Evolutionary conservation across 2,888 invertebrate genomes (phyloP), one percentile per base, ranked within the genome.

Genomic region (Physocephala rufipes): DNA sequence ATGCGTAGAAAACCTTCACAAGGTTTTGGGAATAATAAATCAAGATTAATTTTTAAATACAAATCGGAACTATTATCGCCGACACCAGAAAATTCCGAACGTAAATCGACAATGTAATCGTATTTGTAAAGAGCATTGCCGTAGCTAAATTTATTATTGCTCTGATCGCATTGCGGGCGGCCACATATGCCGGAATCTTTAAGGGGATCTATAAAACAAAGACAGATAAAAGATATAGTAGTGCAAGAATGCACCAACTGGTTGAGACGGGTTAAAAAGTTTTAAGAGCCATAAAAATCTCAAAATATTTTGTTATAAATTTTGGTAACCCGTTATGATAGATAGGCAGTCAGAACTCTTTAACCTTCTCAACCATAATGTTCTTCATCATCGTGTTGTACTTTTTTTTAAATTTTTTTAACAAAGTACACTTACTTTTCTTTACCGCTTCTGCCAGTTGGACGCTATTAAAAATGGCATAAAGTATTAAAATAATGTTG

Each of bases 161-260:
- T 73, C 1, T 64, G 28, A 80, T 88, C 87, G 82, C 93, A 93
- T 76, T 89, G 87, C 47, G 92, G 92, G 62, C 90, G 86, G 45
- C 93, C 93, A 82, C 93, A 93, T 78, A 92, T 90, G 76, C 89
- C 89, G 0, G 92, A 91, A 86, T 92, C 90, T 86, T 91, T 91
- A 4, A 92, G 85, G 1, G 91, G 91, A 88, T 92, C 92, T 93
- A 87, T 43, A 9, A 85, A 45, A 55, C 0, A 47, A 28, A 49
- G 24, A 3, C 2, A 26, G 12, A 26, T 47, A 24, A 47, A 66
- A 51, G 49, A 16, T n/a, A n/a, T n/a, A n/a, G n/a, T n/a, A n/a
- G n/a, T n/a, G n/a, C n/a, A n/a, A n/a, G n/a, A n/a, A n/a, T n/a
- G n/a, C n/a, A n/a, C n/a, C n/a, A n/a, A n/a, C n/a, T n/a, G n/a